Base-by-base conservation (phyloP, 2,888 invertebrate species). In the Salticus scenicus region DNA sequence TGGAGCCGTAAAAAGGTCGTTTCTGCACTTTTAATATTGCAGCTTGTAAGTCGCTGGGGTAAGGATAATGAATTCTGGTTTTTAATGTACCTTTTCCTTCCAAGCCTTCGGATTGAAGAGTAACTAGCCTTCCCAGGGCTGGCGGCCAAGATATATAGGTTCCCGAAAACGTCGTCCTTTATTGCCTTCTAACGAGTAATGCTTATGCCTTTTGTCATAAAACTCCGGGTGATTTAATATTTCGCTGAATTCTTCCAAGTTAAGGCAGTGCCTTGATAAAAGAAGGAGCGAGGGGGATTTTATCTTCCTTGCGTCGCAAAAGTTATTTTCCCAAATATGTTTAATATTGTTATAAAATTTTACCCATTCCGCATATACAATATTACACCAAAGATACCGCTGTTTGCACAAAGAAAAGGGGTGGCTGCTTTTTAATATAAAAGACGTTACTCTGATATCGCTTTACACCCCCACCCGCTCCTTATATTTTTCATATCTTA, bases 141-240 rank as follows among this genome's bases (percentile, higher is more conserved):
- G 83, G 77, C 83, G 77, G 83, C 77, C 77, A 78, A 84, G 83
- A 84, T 84, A 84, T 84, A 84, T 84, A 84, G 83, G 83, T 84
- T 84, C 83, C 77, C 72, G 72, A 77, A 84, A 84, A 84, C 83
- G 83, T 84, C 83, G 83, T 77, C 77, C 85, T 85, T 85, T 85
- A 85, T 85, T 85, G 85, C 85, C 85, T 79, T 85, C 69, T 85
- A 85, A 85, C 85, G 85, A 85, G 85, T 79, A 78, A 78, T 85
- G 85, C 85, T 85, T 85, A 85, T 85, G 85, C 85, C 85, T 85
- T 85, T 85, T 85, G 85, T 85, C 85, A 79, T 85, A 85, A 85
- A 85, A 85, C 85, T 85, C 79, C 85, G 78, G 85, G 85, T 85
- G 85, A 85, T 85, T 85, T 85, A 85, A 85, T 85, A 85, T 85